These are phyloP conservation scores for Anthoscopus minutus DNA, from an alignment of 2,113 vertebrate genomes.

Conservation along the genomic window DNA sequence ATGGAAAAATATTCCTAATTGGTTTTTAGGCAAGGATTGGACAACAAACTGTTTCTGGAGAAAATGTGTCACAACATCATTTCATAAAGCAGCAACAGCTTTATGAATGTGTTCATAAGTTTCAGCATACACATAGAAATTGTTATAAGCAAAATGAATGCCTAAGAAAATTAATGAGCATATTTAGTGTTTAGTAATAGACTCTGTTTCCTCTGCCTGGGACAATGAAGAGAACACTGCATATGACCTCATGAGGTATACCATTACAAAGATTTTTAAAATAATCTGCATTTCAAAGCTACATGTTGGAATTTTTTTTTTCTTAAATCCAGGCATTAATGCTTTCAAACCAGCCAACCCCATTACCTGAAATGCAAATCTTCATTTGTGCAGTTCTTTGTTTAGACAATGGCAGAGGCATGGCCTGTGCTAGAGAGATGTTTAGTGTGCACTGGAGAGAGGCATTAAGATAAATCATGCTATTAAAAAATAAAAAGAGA, in stretches of 20 bases:
- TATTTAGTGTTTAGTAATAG: not conserved
- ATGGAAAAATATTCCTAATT: not conserved
- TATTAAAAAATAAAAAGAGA: not conserved
- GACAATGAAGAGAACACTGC: not conserved
- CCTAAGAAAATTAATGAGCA: constrained; percentile 1
- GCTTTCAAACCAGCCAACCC: not conserved
- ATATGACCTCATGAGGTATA: accelerated
- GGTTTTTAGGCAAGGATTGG: not conserved
- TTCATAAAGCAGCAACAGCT: not conserved
- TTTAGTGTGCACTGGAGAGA: not conserved
- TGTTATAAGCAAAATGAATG: not conserved
- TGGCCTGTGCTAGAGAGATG: not conserved
- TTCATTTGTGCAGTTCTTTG: not conserved
- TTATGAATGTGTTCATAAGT: not conserved
- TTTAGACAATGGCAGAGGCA: not conserved
- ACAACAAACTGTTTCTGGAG: not conserved
- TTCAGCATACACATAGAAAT: not conserved
- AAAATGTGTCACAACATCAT: not conserved
- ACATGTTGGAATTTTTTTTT: not conserved
- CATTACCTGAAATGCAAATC: not conserved
- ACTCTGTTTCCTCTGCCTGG: not conserved
- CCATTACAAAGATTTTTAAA: not conserved
- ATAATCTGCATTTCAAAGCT: not conserved
- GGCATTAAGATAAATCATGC: not conserved
- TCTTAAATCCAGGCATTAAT: not conserved